Percentiles rank a stretch among this genome's conserved stretches.
phyloP scores from a whole-genome alignment of 2,113 vertebrate genomes.

The Thalassoma bifasciatum region DNA sequence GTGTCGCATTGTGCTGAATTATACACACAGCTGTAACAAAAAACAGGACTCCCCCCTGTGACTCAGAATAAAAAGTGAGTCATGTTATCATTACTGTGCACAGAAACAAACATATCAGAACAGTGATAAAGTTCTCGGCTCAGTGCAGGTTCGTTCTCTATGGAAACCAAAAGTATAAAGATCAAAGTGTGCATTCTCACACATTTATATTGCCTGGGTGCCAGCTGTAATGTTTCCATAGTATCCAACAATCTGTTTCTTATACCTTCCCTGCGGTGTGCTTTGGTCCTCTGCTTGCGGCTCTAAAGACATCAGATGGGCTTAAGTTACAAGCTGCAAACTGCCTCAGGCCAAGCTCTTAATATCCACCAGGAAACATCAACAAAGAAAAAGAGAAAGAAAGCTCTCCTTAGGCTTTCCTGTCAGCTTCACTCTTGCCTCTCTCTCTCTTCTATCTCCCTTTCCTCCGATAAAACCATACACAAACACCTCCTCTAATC shows the following conservation, averaged over 20 bases:
- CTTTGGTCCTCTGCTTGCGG: constrained; percentile 19
- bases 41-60: background rate
- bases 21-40: background rate
- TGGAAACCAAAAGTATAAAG: constrained; percentile 32
- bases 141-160: background rate
- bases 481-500: background rate
- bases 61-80: background rate
- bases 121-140: background rate
- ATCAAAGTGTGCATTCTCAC: background rate
- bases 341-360: constrained; percentile 31
- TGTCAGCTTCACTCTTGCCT: constrained; percentile 5
- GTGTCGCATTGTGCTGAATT: background rate
- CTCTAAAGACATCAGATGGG: constrained; percentile 26
- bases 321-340: constrained; percentile 24
- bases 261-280: background rate
- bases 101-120: background rate
- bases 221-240: constrained; percentile 2
- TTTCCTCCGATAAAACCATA: background rate
- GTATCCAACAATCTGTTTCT: constrained; percentile 1
- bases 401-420: background rate
- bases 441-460: background rate
- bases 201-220: constrained; percentile 18
- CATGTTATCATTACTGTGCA: background rate
- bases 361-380: constrained; percentile 30
- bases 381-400: background rate